A percentile compares a stretch with the other conserved stretches of the same genome.
phyloP scores from a whole-genome alignment of 2,888 invertebrate genomes.

The Troides oblongomaculatus region DNA sequence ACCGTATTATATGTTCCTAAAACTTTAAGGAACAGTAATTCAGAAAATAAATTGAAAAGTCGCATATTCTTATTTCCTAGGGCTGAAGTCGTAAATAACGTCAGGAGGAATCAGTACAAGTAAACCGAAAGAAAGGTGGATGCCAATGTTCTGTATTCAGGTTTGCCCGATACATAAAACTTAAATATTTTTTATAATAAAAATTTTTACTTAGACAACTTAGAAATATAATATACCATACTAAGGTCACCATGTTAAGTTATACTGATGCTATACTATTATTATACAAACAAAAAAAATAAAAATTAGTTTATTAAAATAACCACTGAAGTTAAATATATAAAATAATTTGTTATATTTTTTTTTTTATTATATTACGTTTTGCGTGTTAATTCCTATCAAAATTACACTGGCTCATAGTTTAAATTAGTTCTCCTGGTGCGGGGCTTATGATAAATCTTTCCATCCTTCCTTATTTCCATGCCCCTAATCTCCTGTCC shows the following conservation, averaged over 20 bases:
- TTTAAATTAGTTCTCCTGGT: slow-evolving; percentile 27
- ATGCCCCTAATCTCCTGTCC: slow-evolving; percentile 30
- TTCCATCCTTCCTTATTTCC: slow-evolving; percentile 28
- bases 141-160: no score
- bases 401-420: slow-evolving; percentile 12
- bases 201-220: no score
- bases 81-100: background rate
- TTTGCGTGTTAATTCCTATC: background rate
- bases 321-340: background rate
- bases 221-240: no score
- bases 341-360: background rate
- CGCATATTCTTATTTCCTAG: background rate
- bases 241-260: no score
- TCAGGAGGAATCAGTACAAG: background rate
- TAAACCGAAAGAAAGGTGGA: background rate
- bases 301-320: background rate
- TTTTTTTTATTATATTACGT: background rate
- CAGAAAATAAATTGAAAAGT: background rate
- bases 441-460: slow-evolving; percentile 23
- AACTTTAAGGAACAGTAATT: background rate
- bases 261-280: no score
- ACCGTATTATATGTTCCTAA: background rate
- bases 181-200: background rate
- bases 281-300: background rate
- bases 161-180: background rate